A percentile compares a stretch with the other conserved stretches of the same genome.
Conservation (phyloP, 2,888 invertebrate genomes). For the Dysmachus trigonus region DNA sequence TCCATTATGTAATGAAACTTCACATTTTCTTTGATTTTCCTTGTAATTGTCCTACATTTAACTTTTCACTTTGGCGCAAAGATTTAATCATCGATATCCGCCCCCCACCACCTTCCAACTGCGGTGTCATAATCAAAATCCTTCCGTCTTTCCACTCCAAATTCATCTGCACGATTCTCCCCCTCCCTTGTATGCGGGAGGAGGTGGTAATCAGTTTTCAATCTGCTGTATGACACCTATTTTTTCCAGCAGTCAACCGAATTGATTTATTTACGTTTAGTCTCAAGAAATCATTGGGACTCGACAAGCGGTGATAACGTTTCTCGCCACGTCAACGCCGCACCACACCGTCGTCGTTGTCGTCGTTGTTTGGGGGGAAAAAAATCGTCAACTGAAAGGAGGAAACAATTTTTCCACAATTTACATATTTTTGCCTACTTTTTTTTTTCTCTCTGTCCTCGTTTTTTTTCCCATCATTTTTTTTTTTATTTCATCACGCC, state of each 20-base stretch:
- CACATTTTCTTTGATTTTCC: too few species aligned
- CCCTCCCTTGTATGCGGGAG: not conserved
- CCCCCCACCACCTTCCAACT: not conserved
- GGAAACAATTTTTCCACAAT: slow-evolving; percentile 38
- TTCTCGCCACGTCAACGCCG: not conserved
- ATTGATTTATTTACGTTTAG: slow-evolving; percentile 33
- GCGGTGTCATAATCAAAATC: not conserved
- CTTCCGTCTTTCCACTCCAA: not conserved
- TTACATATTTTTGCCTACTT: slow-evolving; percentile 33
- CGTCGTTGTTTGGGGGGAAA: not conserved
- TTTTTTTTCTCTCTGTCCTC: not conserved
- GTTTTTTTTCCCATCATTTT: not conserved
- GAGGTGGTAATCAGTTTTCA: slow-evolving; percentile 16
- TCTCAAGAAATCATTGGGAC: slow-evolving; percentile 19
- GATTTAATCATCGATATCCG: not conserved
- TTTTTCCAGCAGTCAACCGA: slow-evolving; percentile 28
- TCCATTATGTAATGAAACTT: too few species aligned
- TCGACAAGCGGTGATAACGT: not conserved
- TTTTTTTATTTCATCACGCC: not conserved
- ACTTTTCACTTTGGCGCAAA: not conserved
- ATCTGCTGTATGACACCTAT: slow-evolving; percentile 30
- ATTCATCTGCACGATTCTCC: not conserved
- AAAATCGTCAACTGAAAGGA: not conserved
- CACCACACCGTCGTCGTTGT: not conserved
- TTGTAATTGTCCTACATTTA: too few species aligned